These are phyloP conservation scores for Cassiopea xamachana DNA, from an alignment of 30 jellyfish, hydroid and myxozoan species.

Conservation along the genomic window DNA sequence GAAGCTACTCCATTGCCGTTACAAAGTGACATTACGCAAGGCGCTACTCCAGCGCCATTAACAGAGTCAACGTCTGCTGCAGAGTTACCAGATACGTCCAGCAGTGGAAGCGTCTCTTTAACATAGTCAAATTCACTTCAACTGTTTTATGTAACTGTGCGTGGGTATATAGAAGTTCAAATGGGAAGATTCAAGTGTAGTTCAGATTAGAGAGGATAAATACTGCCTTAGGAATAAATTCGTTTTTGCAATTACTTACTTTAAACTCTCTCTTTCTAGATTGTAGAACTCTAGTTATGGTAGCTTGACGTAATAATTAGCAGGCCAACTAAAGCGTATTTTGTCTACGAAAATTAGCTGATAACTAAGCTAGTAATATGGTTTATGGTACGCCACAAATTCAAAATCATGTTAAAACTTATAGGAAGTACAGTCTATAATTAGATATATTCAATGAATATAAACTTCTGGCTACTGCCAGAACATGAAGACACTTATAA, in stretches of 20 bases:
- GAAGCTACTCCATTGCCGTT: constrained; percentile 84
- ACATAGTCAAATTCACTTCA: constrained; percentile 1
- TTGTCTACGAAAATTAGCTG: no score
- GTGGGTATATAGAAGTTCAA: neutral
- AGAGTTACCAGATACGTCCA: neutral
- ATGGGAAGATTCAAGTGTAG: neutral
- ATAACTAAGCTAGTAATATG: no score
- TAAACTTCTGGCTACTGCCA: no score
- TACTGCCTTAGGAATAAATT: neutral
- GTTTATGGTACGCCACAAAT: no score
- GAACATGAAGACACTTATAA: no score
- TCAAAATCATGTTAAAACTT: no score
- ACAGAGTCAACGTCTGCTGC: constrained; percentile 31
- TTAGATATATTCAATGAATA: no score
- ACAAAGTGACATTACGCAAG: constrained; percentile 70
- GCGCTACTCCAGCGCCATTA: constrained; percentile 70
- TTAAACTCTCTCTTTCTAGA: neutral
- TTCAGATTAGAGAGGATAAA: neutral
- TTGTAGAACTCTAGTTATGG: neutral
- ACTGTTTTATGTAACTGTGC: neutral
- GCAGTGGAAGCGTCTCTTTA: constrained; percentile 25
- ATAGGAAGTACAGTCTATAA: no score
- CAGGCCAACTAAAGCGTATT: neutral
- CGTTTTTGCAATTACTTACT: neutral
- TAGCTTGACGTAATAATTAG: neutral